phyloP scores from a whole-genome alignment of 1,140 invertebrate genomes.

The Lepidostoma basale region DNA sequence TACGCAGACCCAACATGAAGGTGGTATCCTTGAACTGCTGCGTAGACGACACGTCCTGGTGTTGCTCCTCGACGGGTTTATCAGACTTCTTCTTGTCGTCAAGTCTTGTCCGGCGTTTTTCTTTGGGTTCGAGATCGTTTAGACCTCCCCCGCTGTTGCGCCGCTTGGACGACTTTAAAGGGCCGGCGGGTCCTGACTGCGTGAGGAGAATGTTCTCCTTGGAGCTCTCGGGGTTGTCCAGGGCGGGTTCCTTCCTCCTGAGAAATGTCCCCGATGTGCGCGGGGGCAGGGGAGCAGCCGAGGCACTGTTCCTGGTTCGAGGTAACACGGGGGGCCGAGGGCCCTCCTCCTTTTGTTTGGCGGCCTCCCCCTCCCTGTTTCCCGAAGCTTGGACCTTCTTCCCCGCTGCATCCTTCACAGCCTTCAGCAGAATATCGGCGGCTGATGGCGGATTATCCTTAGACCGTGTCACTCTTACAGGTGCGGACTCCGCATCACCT shows the following conservation, averaged over 20 bases:
- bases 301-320: not conserved
- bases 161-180: slow-evolving; percentile 41
- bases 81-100: slow-evolving; percentile 31
- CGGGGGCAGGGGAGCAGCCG: not conserved
- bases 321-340: not conserved
- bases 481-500: not conserved
- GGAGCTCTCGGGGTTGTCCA: slow-evolving; percentile 37
- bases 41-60: slow-evolving; percentile 40
- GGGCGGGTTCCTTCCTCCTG: slow-evolving; percentile 10
- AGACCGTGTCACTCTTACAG: slow-evolving; percentile 38
- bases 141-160: slow-evolving; percentile 33
- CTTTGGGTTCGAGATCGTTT: slow-evolving; percentile 39
- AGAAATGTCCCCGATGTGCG: slow-evolving; percentile 25
- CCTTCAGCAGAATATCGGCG: slow-evolving; percentile 18
- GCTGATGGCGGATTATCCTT: slow-evolving; percentile 32
- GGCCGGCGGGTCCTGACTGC: not conserved
- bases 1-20: slow-evolving; percentile 20
- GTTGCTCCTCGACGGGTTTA: slow-evolving; percentile 32
- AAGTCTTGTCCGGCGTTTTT: slow-evolving; percentile 40
- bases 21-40: slow-evolving; percentile 27
- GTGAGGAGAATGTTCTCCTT: slow-evolving; percentile 41
- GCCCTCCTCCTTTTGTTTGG: not conserved
- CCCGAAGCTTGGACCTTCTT: not conserved
- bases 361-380: not conserved
- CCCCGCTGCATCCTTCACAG: slow-evolving; percentile 18